A percentile compares a stretch with the other conserved stretches of the same genome.
Evolutionary conservation across 1,140 invertebrate genomes (phyloP).

Genomic region (Mamestra configurata): DNA sequence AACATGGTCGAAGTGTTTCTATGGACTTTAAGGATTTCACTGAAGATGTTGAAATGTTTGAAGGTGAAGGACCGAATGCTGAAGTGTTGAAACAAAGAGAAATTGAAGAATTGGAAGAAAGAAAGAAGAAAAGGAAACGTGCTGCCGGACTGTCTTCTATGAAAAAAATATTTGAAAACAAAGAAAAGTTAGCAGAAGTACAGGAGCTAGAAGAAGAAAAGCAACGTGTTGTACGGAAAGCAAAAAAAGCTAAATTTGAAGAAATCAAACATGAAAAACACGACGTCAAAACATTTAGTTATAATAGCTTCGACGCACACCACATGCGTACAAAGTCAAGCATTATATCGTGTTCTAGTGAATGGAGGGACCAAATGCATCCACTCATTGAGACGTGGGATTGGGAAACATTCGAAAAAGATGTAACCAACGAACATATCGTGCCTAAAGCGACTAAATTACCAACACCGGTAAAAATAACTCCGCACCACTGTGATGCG

Average conservation of each 20-base stretch:
- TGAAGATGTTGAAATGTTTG: constrained; percentile 89
- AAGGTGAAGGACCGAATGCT: constrained; percentile 90
- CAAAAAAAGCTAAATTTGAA: constrained; percentile 87
- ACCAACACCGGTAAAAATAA: constrained; percentile 86
- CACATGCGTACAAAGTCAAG: constrained; percentile 86
- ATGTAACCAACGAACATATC: constrained; percentile 76
- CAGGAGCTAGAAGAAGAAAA: constrained; percentile 86
- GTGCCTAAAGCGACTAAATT: constrained; percentile 83
- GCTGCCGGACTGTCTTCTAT: constrained; percentile 88
- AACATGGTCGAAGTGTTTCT: constrained; percentile 91
- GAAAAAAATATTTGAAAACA: constrained; percentile 93
- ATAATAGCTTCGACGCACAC: constrained; percentile 77
- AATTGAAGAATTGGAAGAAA: constrained; percentile 88
- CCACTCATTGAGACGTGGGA: constrained; percentile 89
- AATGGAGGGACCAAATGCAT: constrained; percentile 89
- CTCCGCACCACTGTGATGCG: constrained; percentile 85
- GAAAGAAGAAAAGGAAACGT: constrained; percentile 89
- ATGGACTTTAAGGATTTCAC: constrained; percentile 91
- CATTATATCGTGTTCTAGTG: constrained; percentile 85
- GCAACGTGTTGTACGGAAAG: constrained; percentile 75
- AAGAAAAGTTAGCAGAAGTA: constrained; percentile 90
- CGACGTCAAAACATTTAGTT: constrained; percentile 76
- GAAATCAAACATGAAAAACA: constrained; percentile 82
- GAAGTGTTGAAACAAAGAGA: constrained; percentile 90
- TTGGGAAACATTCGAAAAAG: constrained; percentile 90